These are phyloP conservation scores for Drosophila quadrilineata DNA, from an alignment of 1,140 invertebrate species.

Conservation along the genomic window DNA sequence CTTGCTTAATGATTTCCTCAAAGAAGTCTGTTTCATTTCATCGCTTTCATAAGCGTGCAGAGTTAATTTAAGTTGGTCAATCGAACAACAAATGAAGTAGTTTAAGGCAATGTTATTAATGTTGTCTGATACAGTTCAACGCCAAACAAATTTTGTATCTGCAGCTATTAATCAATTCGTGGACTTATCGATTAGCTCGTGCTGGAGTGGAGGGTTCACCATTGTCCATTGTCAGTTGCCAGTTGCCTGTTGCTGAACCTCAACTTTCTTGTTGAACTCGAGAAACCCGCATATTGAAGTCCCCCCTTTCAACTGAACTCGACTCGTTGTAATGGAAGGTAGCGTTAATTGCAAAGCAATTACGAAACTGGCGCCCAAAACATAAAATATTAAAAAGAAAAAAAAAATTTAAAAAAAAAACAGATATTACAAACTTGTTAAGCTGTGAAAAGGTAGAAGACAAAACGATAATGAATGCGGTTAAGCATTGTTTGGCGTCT, in stretches of 20 bases:
- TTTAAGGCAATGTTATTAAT: slow-evolving; percentile 22
- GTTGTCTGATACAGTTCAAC: slow-evolving; percentile 16
- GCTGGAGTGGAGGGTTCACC: slow-evolving; percentile 5
- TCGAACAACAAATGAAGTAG: slow-evolving; percentile 18
- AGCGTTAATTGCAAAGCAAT: slow-evolving; percentile 60
- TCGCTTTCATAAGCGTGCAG: too few relatives aligned
- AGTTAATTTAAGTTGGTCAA: neutral
- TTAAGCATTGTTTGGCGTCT: slow-evolving; percentile 30
- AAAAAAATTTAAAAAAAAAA: slow-evolving; percentile 2
- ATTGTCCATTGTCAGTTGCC: neutral
- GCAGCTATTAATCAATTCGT: slow-evolving; percentile 55
- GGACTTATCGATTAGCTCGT: slow-evolving; percentile 61
- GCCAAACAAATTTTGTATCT: slow-evolving; percentile 15
- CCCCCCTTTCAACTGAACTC: neutral
- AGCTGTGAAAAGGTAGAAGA: slow-evolving; percentile 10
- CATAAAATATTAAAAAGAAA: slow-evolving; percentile 2
- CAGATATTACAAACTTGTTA: slow-evolving; percentile 19
- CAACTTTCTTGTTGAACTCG: slow-evolving; percentile 22
- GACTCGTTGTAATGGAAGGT: slow-evolving; percentile 36
- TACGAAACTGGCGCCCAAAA: slow-evolving; percentile 38
- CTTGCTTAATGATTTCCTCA: too few relatives aligned
- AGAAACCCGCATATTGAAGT: slow-evolving; percentile 42
- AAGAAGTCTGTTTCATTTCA: neutral
- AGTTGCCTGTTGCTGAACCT: slow-evolving; percentile 1
- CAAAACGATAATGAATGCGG: slow-evolving; percentile 36